Base-by-base conservation (phyloP, 1,140 invertebrate genomes). In the Bilobella aurantiaca region DNA sequence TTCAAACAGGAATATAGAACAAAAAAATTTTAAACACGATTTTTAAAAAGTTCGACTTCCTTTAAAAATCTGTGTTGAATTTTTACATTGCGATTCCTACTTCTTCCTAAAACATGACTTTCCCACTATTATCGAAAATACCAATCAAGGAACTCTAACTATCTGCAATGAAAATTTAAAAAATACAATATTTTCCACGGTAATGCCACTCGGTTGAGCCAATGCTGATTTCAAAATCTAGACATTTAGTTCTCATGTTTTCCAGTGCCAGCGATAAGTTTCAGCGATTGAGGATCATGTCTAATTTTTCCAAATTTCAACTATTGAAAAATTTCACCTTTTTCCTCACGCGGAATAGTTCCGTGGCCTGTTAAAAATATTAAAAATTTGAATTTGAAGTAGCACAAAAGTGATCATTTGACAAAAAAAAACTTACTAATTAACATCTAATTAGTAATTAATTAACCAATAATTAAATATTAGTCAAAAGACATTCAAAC, bases 71-170 rank as follows among this genome's bases (percentile, higher is more conserved):
- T 16, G 8, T 29, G 12, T 59, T 12, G 8, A 25, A 21, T 25
- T 31, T 79, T 79, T 81, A 94, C 91, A 76, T 82, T 79, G 56
- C 93, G 93, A 81, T 95, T 88, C 62, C 81, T 64, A 73, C 87
- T 87, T 32, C 88, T 93, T 93, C 68, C 89, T 90, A 34, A 95
- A 79, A 25, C 82, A n/a, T 84, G 30, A 85, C 83, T 0, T 95
- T 85, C 27, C 92, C 91, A 23, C 81, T 78, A 31, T 96, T 76
- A 64, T 83, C 82, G 29, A 96, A 78, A 67, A 81, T 81, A 63
- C 93, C 80, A 42, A 98, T 83, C 27, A 86, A 85, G 1, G 93
- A 96, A 76, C 92, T 96, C 78, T 98, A 93, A 73, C 91, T 93
- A 74, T 98, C 94, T 0, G 93, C 93, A 69, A 97, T 85, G 76